Base-by-base conservation (phyloP, 2,888 invertebrate genomes). In the Parnassius glacialis region DNA sequence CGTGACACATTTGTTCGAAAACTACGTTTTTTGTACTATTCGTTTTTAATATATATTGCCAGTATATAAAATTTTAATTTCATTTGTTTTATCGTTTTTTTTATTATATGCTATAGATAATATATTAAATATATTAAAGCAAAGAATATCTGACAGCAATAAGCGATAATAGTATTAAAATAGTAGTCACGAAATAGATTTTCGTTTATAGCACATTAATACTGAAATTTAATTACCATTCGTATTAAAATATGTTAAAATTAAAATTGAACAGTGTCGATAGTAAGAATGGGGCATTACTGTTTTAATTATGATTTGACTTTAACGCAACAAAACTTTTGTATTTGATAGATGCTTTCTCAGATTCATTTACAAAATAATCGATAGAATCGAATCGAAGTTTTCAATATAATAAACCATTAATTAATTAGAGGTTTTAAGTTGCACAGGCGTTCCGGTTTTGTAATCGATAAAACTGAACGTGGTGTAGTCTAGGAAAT, bases 271-370 rank as follows among this genome's bases (percentile, higher is more conserved):
- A 54, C 58, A 58, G 50, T 20, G 11, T 16, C 34, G 51, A 50
- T 12, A 48, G 41, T 44, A 52, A 44, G 34, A 51, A 57, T 20
- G 13, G 20, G 20, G 50, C 11, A 54, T 44, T 51, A 51, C 54
- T 44, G 52, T 63, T 63, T 59, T 51, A 59, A 63, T 52, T 43
- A 51, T 56, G 45, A 56, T 52, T 63, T 56, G 41, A 59, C 57
- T n/a, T 57, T 53, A 43, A 55, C 51, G 42, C 51, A 47, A 56
- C n/a, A 56, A 12, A 12, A 57, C 43, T 47, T 13, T 43, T 59
- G 44, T 16, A 12, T 59, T 42, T 42, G 9, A 43, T 43, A 10
- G 52, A 52, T 13, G 41, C 34, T n/a, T 54, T 34, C 34, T 34
- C 42, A 45, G 48, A 25, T 55, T 62, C 25, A 52, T 13, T 63